Base-by-base conservation (phyloP, 2,888 invertebrate genomes). In the Hedya salicella region DNA sequence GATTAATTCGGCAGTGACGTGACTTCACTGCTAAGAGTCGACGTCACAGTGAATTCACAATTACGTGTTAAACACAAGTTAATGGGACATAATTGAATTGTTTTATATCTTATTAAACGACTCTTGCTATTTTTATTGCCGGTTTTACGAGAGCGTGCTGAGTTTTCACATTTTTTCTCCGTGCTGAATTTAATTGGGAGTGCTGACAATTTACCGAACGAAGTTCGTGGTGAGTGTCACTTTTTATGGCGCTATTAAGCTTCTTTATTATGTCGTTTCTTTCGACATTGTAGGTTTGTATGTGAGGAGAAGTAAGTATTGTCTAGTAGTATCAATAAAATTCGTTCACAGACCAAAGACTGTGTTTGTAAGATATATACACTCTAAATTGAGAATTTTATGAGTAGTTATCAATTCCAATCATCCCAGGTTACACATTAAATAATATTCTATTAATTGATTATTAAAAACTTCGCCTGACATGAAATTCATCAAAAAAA, bases 31-130 rank as follows among this genome's bases (percentile, higher is more conserved):
- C 17, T 69, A 73, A 75, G 69, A 75, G 75, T 69, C 66, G 52
- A 82, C 83, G 80, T 81, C 81, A 78, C 68, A 53, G 67, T 62
- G 72, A 75, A 79, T 80, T 82, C 83, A 85, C 85, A 85, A 81
- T 82, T 81, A 78, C 83, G 79, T 80, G 79, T 79, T 80, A 77
- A 80, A 79, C 77, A 52, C 11, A 14, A 52, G 25, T 60, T 60
- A 65, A 60, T 65, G 59, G 25, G 25, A 44, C 14, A 16, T 52
- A 65, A 65, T 65, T 65, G 65, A 65, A 65, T 60, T 60, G 59
- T 65, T 65, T 65, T 48, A 65, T 52, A 25, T 52, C 19, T 59
- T 53, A 60, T 53, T 36, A 25, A 39, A 53, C 64, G 62, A n/a
- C 25, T n/a, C n/a, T 50, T n/a, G 65, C 65, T 59, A 60, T 60